A percentile compares a stretch with the other conserved stretches of the same genome.
Conservation (phyloP, 2,888 invertebrate genomes). For the Bhutanitis thaidina region DNA sequence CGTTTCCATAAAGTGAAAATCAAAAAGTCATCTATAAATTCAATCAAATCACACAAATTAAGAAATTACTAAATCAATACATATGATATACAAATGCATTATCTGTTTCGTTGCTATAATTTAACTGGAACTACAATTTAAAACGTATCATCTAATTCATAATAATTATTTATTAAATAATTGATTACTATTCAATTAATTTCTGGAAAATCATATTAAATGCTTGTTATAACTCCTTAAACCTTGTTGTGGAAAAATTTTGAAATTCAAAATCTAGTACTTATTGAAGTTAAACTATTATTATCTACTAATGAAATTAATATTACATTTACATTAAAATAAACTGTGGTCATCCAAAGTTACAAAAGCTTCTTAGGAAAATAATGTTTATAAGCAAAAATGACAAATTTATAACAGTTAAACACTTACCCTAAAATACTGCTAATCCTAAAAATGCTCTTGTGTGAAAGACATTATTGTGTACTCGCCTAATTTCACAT, state of each 20-base stretch:
- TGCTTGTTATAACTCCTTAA: too few relatives aligned
- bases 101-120: constrained; percentile 3
- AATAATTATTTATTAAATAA: neutral
- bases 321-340: too few relatives aligned
- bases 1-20: constrained; percentile 7
- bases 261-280: too few relatives aligned
- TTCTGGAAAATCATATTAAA: too few relatives aligned
- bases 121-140: neutral
- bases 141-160: neutral
- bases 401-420: constrained; percentile 12
- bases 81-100: constrained; percentile 1
- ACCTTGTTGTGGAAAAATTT: too few relatives aligned
- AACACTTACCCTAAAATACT: constrained; percentile 27
- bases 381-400: neutral
- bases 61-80: constrained; percentile 1
- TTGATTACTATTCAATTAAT: too few relatives aligned
- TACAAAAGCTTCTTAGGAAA: neutral
- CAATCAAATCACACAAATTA: constrained; percentile 2
- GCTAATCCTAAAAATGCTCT: constrained; percentile 29
- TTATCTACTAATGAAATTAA: too few relatives aligned
- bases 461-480: constrained; percentile 29
- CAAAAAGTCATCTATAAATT: constrained; percentile 2
- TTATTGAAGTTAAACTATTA: too few relatives aligned
- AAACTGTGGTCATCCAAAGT: neutral
- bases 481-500: constrained; percentile 24